Evolutionary conservation across 2,797 vertebrate genomes (phyloP).

Genomic region (Coracias cyanogaster): DNA sequence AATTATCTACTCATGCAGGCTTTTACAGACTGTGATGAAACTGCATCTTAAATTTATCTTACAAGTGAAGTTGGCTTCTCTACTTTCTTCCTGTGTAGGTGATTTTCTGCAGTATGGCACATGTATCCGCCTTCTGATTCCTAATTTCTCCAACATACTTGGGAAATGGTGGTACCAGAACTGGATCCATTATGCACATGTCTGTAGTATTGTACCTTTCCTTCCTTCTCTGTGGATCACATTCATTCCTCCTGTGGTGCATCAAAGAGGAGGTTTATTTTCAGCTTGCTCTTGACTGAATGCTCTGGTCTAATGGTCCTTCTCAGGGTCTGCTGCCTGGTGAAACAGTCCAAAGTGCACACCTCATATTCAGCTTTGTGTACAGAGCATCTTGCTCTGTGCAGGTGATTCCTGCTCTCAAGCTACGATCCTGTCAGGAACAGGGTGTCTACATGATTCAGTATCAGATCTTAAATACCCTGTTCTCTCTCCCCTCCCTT

Average conservation of each 20-base stretch:
- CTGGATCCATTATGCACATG: neutral
- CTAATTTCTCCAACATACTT: neutral
- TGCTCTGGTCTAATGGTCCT: neutral
- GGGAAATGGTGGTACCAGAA: neutral
- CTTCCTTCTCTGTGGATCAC: neutral
- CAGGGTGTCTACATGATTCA: neutral
- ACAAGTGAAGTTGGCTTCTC: neutral
- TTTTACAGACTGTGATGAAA: conserved; percentile 2
- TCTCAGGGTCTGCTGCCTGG: rapidly evolving
- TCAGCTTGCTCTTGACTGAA: neutral
- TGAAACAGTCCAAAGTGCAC: neutral
- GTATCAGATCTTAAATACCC: neutral
- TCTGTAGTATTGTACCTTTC: neutral
- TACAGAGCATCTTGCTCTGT: neutral
- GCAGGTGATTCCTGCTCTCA: neutral
- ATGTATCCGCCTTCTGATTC: neutral
- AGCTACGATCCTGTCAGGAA: neutral
- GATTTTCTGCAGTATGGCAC: neutral
- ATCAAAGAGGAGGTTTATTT: neutral
- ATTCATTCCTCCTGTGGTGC: rapidly evolving
- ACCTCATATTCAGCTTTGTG: neutral
- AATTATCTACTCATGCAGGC: conserved; percentile 8
- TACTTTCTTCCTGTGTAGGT: neutral
- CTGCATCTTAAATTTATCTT: conserved; percentile 2
- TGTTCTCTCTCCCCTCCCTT: neutral